Base-by-base conservation (phyloP, 2,113 vertebrate genomes). In the Marmota monax region DNA sequence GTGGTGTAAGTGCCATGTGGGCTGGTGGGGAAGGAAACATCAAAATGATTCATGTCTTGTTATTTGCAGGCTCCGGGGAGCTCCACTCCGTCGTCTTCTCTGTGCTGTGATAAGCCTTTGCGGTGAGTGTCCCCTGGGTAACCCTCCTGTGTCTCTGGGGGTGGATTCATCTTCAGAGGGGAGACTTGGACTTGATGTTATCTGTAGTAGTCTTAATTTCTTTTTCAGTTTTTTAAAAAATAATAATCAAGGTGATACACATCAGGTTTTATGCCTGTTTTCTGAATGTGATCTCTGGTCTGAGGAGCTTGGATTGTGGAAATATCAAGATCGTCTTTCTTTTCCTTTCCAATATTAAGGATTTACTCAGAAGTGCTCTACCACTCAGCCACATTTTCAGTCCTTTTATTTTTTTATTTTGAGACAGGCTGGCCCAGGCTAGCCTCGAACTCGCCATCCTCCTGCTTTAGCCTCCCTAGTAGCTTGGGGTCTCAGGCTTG, bases 21-120 rank as follows among this genome's bases (percentile, higher is more conserved):
- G 27, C 42, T 25, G 27, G 84, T 18, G 11, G 76, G 58, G 39
- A 74, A 45, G 29, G 86, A 65, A 76, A 48, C 32, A 37, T 5
- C 0, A 0, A 1, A 17, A 2, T 95, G 92, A 98, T 9, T 89
- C 0, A 10, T 90, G 67, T 63, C 77, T 86, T 77, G 56, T 98
- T 94, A 48, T 72, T 97, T 94, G 9, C 90, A 99, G 99, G 98
- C 90, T 79, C 98, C 96, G 0, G 96, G 63, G 53, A 96, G 73
- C 29, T 82, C 93, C 93, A 88, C 34, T 0, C 98, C 94, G 39
- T 96, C 92, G 2, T 92, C 92, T 1, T 79, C 98, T 90, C 97
- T 95, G 86, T 94, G 58, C 97, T 94, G 98, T 97, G 97, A 98
- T 88, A 96, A 98, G 88, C 95, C 90, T 22, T 92, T 92, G 72